A percentile compares a stretch with the other conserved stretches of the same genome.
Evolutionary conservation across 2,888 invertebrate species (phyloP).

Genomic region (Heliconius hortense): DNA sequence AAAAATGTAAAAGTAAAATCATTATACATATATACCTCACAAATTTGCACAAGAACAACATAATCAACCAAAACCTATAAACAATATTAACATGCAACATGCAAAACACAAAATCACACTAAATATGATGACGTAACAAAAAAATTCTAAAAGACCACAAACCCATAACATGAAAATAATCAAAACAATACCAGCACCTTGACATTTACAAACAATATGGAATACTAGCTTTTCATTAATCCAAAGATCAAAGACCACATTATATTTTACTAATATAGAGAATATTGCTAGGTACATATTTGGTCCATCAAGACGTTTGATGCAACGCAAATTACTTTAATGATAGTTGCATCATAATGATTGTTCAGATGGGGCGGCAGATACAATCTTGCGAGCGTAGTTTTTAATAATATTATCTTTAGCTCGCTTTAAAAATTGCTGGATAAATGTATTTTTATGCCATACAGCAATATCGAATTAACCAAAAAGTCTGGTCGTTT

Average conservation of each 20-base stretch:
- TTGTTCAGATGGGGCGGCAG: not conserved
- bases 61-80: conserved; percentile 25
- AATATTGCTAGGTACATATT: conserved; percentile 18
- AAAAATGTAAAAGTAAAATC: not conserved
- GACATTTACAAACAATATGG: conserved; percentile 51
- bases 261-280: conserved; percentile 4
- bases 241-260: conserved; percentile 15
- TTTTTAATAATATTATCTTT: not conserved
- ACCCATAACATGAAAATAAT: conserved; percentile 53
- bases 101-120: conserved; percentile 50
- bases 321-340: conserved; percentile 20
- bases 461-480: not conserved
- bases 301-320: conserved; percentile 7
- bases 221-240: conserved; percentile 54
- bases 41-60: not conserved
- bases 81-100: conserved; percentile 63
- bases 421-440: not conserved
- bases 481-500: not conserved
- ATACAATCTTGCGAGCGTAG: not conserved
- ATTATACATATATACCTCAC: not conserved
- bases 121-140: conserved; percentile 53
- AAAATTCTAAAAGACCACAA: conserved; percentile 49
- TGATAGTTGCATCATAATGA: conserved; percentile 18
- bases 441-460: not conserved
- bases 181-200: conserved; percentile 65